Base-by-base conservation (phyloP, 2,113 vertebrate genomes). In the Lepus americanus region DNA sequence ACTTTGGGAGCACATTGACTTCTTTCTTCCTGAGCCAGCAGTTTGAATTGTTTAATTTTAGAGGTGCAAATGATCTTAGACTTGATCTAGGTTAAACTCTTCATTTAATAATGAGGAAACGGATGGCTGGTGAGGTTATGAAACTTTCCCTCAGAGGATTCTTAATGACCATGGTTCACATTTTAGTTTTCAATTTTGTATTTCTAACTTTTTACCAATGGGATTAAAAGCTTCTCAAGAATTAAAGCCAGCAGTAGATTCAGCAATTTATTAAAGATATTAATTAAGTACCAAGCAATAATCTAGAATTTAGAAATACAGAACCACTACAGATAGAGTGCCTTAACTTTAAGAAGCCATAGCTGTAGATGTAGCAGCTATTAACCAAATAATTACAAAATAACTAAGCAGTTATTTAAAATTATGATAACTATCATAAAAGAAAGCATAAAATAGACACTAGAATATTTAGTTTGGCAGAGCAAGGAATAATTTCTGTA, bases 21-120 rank as follows among this genome's bases (percentile, higher is more conserved):
- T 89, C 3, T 72, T 82, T 90, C 23, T 81, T 88, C 77, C 90
- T 94, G 84, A 96, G 77, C 81, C 77, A 95, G 96, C 87, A 95
- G n/a, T 92, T 90, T 94, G 23, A 94, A 79, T 53, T 89, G 51
- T 81, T 95, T 95, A 81, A 94, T 95, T 92, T 95, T 78, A 94
- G 77, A 95, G 67, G 61, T 78, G 55, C 51, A 94, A 96, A 81
- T 9, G 27, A 84, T 82, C 53, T 93, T 89, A 67, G 61, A 67
- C 44, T 84, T 90, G 31, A 95, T 92, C 67, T 94, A 92, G 67
- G 73, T 88, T 97, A 94, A 96, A 59, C 39, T 9, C 19, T 90
- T 80, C 73, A 69, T 88, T 96, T 95, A 87, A 88, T 96, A 97
- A 94, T 87, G 69, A 95, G 67, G 23, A 89, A 96, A 92, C 0